Conservation (phyloP, 2,797 vertebrate species). For the Oophaga sylvatica region DNA sequence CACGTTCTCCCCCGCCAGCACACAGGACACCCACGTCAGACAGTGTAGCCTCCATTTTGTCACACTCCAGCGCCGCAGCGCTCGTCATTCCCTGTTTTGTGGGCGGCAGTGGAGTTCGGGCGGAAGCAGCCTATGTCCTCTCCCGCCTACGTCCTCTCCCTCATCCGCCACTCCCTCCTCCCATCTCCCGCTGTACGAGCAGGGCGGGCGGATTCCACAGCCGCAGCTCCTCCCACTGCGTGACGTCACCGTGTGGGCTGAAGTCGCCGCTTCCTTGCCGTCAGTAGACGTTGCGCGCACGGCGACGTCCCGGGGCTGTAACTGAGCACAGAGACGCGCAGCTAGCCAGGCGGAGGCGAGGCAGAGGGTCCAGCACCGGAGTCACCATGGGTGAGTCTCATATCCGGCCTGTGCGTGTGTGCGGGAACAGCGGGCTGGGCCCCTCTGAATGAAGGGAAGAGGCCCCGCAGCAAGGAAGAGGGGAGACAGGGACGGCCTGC, state of each 20-base stretch:
- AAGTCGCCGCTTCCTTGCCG: conserved; percentile 49
- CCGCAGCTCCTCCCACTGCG: not conserved
- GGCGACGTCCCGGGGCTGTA: conserved; percentile 56
- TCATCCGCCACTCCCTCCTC: not conserved
- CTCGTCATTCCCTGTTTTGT: not conserved
- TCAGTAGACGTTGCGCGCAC: conserved; percentile 50
- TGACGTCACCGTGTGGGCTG: conserved; percentile 54
- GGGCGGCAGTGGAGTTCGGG: not conserved
- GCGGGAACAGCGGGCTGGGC: not conserved
- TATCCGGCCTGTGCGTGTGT: not conserved
- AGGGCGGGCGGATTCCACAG: not conserved
- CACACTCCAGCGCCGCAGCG: not conserved
- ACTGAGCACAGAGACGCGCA: conserved; percentile 25
- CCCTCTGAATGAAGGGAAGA: conserved; percentile 24
- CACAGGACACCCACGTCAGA: conserved; percentile 17
- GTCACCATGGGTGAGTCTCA: conserved; percentile 58
- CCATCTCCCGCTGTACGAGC: not conserved
- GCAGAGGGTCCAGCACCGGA: conserved; percentile 7
- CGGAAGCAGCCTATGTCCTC: not conserved
- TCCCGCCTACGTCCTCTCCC: too few relatives aligned
- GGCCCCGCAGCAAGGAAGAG: conserved; percentile 22
- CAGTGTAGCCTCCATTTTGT: conserved; percentile 8
- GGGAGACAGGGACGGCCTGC: conserved; percentile 6
- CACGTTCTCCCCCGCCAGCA: not conserved
- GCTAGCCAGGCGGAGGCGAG: conserved; percentile 7